Conservation (phyloP, 2,888 invertebrate genomes). For the Melanchra persicariae region DNA sequence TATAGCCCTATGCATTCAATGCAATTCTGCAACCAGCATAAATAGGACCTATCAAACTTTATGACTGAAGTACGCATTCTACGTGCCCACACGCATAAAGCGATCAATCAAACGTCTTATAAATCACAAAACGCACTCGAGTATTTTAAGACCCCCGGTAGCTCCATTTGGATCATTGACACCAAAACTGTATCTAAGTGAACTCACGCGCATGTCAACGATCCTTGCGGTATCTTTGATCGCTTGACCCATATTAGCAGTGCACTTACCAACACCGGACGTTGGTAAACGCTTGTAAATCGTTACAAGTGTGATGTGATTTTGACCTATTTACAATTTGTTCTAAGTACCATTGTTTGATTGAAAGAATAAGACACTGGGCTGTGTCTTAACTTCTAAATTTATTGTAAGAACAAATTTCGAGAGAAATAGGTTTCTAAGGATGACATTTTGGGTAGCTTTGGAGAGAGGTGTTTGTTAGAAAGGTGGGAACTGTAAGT, state of each 20-base stretch:
- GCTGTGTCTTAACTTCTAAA: not conserved
- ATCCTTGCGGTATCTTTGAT: slow-evolving; percentile 81
- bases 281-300: slow-evolving; percentile 69
- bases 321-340: slow-evolving; percentile 64
- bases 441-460: too few species aligned
- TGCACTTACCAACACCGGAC: slow-evolving; percentile 75
- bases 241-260: slow-evolving; percentile 79
- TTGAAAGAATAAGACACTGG: slow-evolving; percentile 1
- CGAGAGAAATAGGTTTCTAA: not conserved
- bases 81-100: slow-evolving; percentile 34
- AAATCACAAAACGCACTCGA: slow-evolving; percentile 41
- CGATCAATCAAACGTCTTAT: slow-evolving; percentile 44
- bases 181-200: slow-evolving; percentile 70
- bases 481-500: too few species aligned
- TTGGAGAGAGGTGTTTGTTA: too few species aligned
- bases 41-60: slow-evolving; percentile 16
- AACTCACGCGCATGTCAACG: slow-evolving; percentile 74
- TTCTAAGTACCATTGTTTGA: slow-evolving; percentile 21
- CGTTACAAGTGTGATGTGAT: slow-evolving; percentile 68
- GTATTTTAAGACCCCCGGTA: slow-evolving; percentile 37
- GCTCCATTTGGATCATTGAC: slow-evolving; percentile 73
- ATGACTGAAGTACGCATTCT: slow-evolving; percentile 34
- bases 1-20: not conserved
- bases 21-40: slow-evolving; percentile 7
- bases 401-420: not conserved